A percentile compares a stretch with the other conserved stretches of the same genome.
Evolutionary conservation across 23 tunicate genomes (phyloP).

Genomic region (Oikopleura albicans): DNA sequence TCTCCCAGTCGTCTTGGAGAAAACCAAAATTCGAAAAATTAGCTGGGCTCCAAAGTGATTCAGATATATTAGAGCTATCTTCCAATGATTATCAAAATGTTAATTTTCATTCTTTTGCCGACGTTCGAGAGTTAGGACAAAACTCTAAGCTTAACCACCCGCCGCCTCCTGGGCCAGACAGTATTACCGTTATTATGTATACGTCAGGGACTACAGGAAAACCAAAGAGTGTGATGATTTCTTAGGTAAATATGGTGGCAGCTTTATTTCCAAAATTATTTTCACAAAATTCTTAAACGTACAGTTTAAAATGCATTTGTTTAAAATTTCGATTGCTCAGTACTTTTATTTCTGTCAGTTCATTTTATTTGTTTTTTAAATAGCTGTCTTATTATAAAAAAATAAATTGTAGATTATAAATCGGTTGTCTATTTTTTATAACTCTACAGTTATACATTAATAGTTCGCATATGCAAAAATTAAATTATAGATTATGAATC

Average conservation of each 20-base stretch:
- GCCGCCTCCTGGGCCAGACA: constrained; percentile 27
- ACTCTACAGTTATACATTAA: no score
- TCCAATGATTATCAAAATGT: background rate
- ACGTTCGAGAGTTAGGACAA: background rate
- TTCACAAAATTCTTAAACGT: constrained; percentile 42
- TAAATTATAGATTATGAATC: no score
- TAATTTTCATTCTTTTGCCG: background rate
- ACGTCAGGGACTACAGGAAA: constrained; percentile 75
- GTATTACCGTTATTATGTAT: constrained; percentile 58
- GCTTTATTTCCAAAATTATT: constrained; percentile 39
- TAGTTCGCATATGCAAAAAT: no score
- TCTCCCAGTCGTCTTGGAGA: background rate
- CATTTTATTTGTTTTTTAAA: no score
- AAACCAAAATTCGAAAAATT: background rate
- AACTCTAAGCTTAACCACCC: background rate
- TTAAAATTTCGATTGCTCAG: no score
- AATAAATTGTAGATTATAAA: no score
- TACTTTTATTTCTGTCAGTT: no score
- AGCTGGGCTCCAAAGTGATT: background rate
- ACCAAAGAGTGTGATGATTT: constrained; percentile 75
- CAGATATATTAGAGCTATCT: background rate
- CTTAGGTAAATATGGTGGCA: constrained; percentile 51
- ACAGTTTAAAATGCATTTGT: no score
- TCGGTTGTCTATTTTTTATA: no score
- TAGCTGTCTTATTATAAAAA: no score